Conservation (phyloP, 2,113 vertebrate species). For the Nothobranchius kuhntae region DNA sequence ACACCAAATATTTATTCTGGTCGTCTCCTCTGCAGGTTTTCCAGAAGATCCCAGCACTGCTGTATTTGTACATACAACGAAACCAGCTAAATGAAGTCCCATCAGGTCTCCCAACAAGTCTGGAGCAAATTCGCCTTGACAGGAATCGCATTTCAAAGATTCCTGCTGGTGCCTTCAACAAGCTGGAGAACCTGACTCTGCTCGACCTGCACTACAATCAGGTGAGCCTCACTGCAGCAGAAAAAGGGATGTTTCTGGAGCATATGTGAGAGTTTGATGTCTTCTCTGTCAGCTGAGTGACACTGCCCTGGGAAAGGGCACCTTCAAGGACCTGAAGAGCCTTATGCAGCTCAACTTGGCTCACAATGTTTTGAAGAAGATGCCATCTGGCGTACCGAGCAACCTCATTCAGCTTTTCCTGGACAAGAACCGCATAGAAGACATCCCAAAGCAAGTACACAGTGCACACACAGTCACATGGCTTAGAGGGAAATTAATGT, state of each 20-base stretch:
- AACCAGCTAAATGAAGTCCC: slow-evolving; percentile 94
- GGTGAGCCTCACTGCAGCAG: slow-evolving; percentile 59
- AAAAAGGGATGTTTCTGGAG: neutral
- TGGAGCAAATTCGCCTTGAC: slow-evolving; percentile 93
- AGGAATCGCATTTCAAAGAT: slow-evolving; percentile 92
- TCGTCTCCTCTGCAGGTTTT: slow-evolving; percentile 74
- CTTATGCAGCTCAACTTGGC: slow-evolving; percentile 97
- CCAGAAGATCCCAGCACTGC: slow-evolving; percentile 85
- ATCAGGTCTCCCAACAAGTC: slow-evolving; percentile 82
- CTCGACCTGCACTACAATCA: slow-evolving; percentile 93
- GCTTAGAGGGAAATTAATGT: neutral
- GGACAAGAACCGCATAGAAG: slow-evolving; percentile 91
- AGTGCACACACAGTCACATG: neutral
- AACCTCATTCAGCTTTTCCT: slow-evolving; percentile 92
- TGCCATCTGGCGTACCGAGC: slow-evolving; percentile 87
- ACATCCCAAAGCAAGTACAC: slow-evolving; percentile 83
- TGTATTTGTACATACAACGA: slow-evolving; percentile 90
- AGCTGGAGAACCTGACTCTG: slow-evolving; percentile 88
- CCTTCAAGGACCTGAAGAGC: slow-evolving; percentile 90
- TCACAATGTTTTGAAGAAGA: slow-evolving; percentile 89
- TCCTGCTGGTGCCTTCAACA: slow-evolving; percentile 85
- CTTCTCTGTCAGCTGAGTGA: slow-evolving; percentile 78
- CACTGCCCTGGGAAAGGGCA: slow-evolving; percentile 85
- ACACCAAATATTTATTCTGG: neutral
- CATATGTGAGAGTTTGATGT: slow-evolving; percentile 9